Base-by-base conservation (phyloP, 1,140 invertebrate genomes). In the Rhynchophorus ferrugineus region DNA sequence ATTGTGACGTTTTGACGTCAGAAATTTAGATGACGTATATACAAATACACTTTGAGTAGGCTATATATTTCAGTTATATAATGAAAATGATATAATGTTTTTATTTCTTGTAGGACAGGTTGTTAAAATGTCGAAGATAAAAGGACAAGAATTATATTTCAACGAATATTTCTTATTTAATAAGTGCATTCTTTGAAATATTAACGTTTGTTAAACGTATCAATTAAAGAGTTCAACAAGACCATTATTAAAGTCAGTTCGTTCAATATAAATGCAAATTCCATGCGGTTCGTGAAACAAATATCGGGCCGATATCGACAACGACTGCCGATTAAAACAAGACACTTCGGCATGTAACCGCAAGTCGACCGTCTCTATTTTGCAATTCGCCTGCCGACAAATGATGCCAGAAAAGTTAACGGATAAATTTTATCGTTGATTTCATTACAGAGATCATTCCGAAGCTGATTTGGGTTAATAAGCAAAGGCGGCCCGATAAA, bases 231-330 rank as follows among this genome's bases (percentile, higher is more conserved):
- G n/a, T n/a, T n/a, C n/a, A n/a, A n/a, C n/a, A n/a, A n/a, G 20
- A 41, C 36, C 49, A 45, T 52, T 52, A 52, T 52, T 52, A 52
- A 52, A 52, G 45, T 21, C 45, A 43, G 45, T 52, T 43, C 49
- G 49, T 52, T 52, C 45, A 52, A 52, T 52, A 52, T 52, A 52
- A 52, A 52, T 52, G 49, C 49, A 52, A 52, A 52, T 52, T 52
- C 42, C 49, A 3, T 7, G 16, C 22, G 39, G 49, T 34, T 34
- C 36, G 41, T 51, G 44, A 51, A 51, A 51, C 49, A 51, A 51
- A 44, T 44, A n/a, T n/a, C 37, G 39, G 44, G 44, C 41, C 41
- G 41, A 33, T 18, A 44, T 51, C 20, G 49, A 18, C 29, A 36
- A 36, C 18, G 49, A 51, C 41, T 44, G 36, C 43, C 41, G 49